Evolutionary conservation across 2,113 vertebrate species (phyloP).

Genomic region (Girardinichthys multiradiatus): DNA sequence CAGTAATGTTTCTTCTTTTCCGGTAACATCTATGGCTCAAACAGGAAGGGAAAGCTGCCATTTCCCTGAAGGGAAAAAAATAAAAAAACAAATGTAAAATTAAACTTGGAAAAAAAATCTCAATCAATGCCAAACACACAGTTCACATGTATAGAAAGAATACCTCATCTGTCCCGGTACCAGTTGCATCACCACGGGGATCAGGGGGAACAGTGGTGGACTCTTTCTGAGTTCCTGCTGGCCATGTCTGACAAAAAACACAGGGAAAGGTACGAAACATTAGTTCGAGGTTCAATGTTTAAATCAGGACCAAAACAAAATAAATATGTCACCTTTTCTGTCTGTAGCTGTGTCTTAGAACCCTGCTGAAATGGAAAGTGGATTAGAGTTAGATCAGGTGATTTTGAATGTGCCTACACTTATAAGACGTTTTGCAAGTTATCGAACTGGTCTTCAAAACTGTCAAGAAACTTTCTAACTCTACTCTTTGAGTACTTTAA

Average conservation of each 20-base stretch:
- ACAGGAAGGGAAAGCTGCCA: slow-evolving; percentile 75
- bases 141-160: background rate
- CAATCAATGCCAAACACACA: background rate
- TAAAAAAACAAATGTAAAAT: background rate
- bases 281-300: background rate
- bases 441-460: background rate
- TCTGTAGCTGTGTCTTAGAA: slow-evolving; percentile 56
- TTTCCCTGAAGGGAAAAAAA: slow-evolving; percentile 58
- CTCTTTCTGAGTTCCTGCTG: slow-evolving; percentile 54
- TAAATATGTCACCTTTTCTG: slow-evolving; percentile 53
- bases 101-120: background rate
- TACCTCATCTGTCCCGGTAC: slow-evolving; percentile 73
- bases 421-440: background rate
- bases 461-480: too few species aligned
- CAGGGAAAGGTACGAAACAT: background rate
- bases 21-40: slow-evolving; percentile 67
- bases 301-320: background rate
- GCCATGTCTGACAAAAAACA: slow-evolving; percentile 54
- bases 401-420: background rate
- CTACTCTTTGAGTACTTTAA: too few species aligned
- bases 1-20: background rate
- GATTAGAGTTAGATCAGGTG: background rate
- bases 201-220: slow-evolving; percentile 62
- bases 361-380: slow-evolving; percentile 50
- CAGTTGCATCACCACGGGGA: slow-evolving; percentile 75